phyloP scores from a whole-genome alignment of 2,797 vertebrate species.

The Rhabdophis nuchalis region DNA sequence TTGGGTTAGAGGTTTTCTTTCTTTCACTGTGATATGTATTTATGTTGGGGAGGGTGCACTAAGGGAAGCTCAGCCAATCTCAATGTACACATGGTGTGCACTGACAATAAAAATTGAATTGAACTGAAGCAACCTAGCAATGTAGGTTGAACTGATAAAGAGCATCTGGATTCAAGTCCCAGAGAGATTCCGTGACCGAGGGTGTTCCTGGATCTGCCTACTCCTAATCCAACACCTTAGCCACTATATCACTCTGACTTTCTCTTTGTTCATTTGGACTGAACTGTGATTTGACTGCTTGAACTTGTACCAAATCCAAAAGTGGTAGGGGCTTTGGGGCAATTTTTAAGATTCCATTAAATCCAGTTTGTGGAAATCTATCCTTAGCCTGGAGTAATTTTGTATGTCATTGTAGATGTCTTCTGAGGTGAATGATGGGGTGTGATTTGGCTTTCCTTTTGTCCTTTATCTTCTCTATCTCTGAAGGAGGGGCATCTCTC shows the following conservation, averaged over 20 bases:
- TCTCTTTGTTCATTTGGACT: neutral
- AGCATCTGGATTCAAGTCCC: neutral
- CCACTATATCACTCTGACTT: neutral
- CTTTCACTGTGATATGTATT: too few species aligned
- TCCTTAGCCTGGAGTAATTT: neutral
- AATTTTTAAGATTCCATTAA: neutral
- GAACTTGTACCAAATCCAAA: neutral
- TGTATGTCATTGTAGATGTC: neutral
- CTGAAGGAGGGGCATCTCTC: neutral
- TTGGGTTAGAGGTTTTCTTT: too few species aligned
- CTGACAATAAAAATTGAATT: too few species aligned
- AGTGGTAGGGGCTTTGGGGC: neutral
- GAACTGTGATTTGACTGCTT: neutral
- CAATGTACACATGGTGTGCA: too few species aligned
- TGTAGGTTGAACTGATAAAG: neutral
- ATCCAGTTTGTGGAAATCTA: neutral
- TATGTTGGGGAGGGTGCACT: too few species aligned
- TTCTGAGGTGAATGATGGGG: neutral
- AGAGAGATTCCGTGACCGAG: neutral
- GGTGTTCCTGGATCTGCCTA: neutral
- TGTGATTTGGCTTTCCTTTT: neutral
- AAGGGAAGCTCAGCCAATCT: too few species aligned
- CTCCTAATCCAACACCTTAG: neutral
- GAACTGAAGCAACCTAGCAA: neutral
- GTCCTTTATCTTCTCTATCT: neutral